Evolutionary conservation across 2,113 vertebrate species (phyloP).

Genomic region (Phoxinus phoxinus): DNA sequence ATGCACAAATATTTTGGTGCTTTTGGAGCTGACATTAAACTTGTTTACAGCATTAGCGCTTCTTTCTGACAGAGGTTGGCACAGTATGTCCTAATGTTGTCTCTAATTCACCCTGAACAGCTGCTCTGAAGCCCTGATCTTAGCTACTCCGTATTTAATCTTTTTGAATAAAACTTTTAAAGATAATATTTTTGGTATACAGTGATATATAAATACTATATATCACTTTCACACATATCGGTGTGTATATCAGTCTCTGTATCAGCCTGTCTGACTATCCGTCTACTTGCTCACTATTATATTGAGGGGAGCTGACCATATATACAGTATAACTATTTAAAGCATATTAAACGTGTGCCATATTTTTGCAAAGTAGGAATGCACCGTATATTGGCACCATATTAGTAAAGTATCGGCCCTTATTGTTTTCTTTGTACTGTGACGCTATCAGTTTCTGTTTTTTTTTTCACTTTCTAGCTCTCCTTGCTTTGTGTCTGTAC

Average conservation of each 20-base stretch:
- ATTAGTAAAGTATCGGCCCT: neutral
- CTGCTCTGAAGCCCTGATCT: neutral
- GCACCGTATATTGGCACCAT: neutral
- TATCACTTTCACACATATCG: too few species aligned
- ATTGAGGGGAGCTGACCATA: too few species aligned
- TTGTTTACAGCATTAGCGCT: constrained; percentile 69
- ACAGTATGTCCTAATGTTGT: constrained; percentile 45
- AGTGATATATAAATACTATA: neutral
- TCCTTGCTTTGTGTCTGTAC: neutral
- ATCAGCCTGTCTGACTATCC: too few species aligned
- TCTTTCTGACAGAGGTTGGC: constrained; percentile 67
- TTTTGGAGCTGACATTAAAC: constrained; percentile 68
- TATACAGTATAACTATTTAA: too few species aligned
- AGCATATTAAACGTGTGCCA: too few species aligned
- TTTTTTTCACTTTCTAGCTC: neutral
- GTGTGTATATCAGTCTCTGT: too few species aligned
- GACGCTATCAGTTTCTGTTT: neutral
- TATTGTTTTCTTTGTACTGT: neutral
- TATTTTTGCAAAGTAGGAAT: neutral
- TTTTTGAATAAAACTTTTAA: neutral
- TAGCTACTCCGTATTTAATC: neutral
- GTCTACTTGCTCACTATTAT: neutral
- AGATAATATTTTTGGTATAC: neutral
- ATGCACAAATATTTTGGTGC: neutral
- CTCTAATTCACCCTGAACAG: constrained; percentile 6